Evolutionary conservation across 1,140 invertebrate species (phyloP), one percentile per base, ranked within the genome.

Genomic region (Drosophila ambigua): DNA sequence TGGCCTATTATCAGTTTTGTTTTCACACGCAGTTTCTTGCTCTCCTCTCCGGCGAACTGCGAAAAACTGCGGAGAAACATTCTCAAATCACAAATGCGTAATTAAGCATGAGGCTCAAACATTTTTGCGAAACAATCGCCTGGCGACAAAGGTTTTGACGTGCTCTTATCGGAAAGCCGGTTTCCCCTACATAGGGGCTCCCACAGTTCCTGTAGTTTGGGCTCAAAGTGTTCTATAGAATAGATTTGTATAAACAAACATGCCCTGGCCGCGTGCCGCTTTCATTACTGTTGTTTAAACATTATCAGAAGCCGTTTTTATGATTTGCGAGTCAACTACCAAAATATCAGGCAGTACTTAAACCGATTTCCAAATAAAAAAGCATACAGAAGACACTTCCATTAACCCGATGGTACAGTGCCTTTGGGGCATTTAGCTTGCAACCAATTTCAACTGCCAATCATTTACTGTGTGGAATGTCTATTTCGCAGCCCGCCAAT

Each of bases 1-100:
- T 55, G 51, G 35, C 68, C 58, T 52, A 68, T 79, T 85, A 84
- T 84, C 77, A 20, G 81, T 84, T 84, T 84, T 84, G 80, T 84
- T 84, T 84, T 84, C 44, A 85, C 76, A 63, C 80, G 59, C 72
- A 68, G 28, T 16, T 84, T 85, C 80, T 79, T 11, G 55, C 11
- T 23, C 5, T 48, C 35, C 11, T 28, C 26, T 28, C 11, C 0
- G 0, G 11, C 11, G 35, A 39, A 35, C 0, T 1, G 11, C 11
- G 35, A 39, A 35, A 11, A 9, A 45, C 15, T 28, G n/a, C 24
- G 28, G 28, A 26, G 35, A 53, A 35, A 35, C 35, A 43, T 53
- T 49, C 39, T 48, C 31, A 9, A 9, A 31, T 31, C 31, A 53
- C 15, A 53, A 24, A 24, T 62, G 49, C 68, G 49, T 55, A 11